Base-by-base conservation (phyloP, 2,113 vertebrate genomes). In the Pao palembangensis region DNA sequence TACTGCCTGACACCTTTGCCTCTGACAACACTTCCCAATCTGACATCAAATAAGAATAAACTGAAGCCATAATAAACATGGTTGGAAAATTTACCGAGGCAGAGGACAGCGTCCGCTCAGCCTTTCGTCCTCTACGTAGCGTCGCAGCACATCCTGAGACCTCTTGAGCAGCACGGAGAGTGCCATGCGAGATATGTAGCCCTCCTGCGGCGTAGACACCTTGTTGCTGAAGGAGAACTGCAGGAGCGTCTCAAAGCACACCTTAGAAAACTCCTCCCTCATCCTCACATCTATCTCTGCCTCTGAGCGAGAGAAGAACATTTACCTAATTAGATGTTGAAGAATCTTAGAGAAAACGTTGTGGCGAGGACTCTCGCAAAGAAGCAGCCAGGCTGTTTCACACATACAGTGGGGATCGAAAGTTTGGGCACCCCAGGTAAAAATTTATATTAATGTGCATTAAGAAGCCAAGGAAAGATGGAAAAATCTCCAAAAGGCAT, bases 201-300 rank as follows among this genome's bases (percentile, higher is more conserved):
- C 97, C 91, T 99, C 97, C 85, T 98, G 96, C 25, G 96, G 95
- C 20, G 95, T 98, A 67, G 94, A 93, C 60, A 93, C 95, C 88
- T 95, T 98, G 89, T 96, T 97, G 92, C 97, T 98, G 90, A 99
- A 98, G 79, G 97, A 99, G 87, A 98, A 99, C 91, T 98, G 97
- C 42, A 99, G 93, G 78, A 99, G 79, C 0, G 96, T 99, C 90
- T 99, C 96, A 73, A 99, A 99, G 80, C 97, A 99, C 87, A 98
- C 96, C 87, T 99, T 99, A 5, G 97, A 99, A 89, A 99, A 99
- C 52, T 98, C 94, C 79, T 99, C 96, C 80, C 96, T 90, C 94
- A 99, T 94, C 76, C 97, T 92, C 80, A 97, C 92, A 75, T 98
- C 95, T 75, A 99, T 94, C 91, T 99, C 97, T 0, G 97, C 97